Conservation (phyloP, 2,888 invertebrate species). For the Aromia moschata region DNA sequence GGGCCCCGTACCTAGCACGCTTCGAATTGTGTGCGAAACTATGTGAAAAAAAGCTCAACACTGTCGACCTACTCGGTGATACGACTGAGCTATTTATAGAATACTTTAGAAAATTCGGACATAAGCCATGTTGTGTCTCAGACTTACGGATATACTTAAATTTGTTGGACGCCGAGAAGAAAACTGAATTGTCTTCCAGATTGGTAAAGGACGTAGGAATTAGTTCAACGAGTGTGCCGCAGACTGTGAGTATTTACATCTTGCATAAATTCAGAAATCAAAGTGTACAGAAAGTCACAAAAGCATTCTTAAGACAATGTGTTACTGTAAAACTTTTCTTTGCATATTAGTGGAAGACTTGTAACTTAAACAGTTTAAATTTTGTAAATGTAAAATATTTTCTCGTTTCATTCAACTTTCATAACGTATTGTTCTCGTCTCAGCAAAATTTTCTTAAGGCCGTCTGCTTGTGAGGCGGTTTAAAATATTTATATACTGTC, state of each 20-base stretch:
- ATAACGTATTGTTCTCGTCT: too few species aligned
- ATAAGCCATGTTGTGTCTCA: slow-evolving; percentile 85
- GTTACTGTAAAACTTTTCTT: too few species aligned
- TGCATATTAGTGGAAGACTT: too few species aligned
- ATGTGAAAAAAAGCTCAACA: slow-evolving; percentile 66
- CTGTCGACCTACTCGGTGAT: slow-evolving; percentile 69
- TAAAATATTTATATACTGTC: slow-evolving; percentile 14
- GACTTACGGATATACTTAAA: slow-evolving; percentile 82
- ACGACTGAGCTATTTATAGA: slow-evolving; percentile 76
- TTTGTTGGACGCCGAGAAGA: slow-evolving; percentile 72
- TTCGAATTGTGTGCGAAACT: slow-evolving; percentile 78
- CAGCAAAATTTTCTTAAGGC: too few species aligned
- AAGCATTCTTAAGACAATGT: too few species aligned
- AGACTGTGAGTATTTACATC: slow-evolving; percentile 65
- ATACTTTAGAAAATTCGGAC: slow-evolving; percentile 84
- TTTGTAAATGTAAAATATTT: too few species aligned
- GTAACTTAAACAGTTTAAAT: too few species aligned
- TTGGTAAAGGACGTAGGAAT: slow-evolving; percentile 73
- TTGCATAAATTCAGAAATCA: too few species aligned
- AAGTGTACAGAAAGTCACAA: too few species aligned
- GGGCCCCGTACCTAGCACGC: slow-evolving; percentile 87
- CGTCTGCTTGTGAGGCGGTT: too few species aligned
- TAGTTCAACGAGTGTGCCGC: slow-evolving; percentile 71
- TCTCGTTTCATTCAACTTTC: too few species aligned
- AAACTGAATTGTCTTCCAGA: slow-evolving; percentile 68